A percentile compares a stretch with the other conserved stretches of the same genome.
Conservation (phyloP, 92 coral and sea anemone species). For the Actinernus sp. region DNA sequence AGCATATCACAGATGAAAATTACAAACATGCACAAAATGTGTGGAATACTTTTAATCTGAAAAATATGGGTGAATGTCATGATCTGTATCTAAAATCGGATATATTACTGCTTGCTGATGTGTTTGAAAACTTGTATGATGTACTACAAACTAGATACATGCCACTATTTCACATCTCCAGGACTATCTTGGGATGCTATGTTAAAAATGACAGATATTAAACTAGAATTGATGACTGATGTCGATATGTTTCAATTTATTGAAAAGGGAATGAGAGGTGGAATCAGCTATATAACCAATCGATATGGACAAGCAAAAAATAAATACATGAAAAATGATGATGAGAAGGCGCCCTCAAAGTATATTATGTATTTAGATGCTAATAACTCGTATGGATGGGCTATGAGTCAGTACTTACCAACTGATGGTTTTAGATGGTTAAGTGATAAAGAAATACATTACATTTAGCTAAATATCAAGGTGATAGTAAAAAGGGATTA, state of each 20-base stretch:
- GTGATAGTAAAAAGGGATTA: constrained; percentile 9
- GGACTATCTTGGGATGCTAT: constrained; percentile 53
- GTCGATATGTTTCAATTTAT: constrained; percentile 29
- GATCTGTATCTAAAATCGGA: constrained; percentile 30
- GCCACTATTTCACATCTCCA: constrained; percentile 36
- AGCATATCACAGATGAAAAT: background rate
- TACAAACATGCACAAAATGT: background rate
- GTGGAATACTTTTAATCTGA: background rate
- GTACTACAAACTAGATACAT: constrained; percentile 41
- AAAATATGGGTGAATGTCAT: constrained; percentile 59
- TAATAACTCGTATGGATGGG: constrained; percentile 35
- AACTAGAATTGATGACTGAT: constrained; percentile 31
- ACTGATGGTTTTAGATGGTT: constrained; percentile 22
- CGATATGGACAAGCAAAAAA: constrained; percentile 22
- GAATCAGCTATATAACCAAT: constrained; percentile 11
- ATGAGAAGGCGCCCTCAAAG: background rate
- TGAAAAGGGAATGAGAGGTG: constrained; percentile 33
- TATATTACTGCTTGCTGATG: constrained; percentile 26
- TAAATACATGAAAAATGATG: constrained; percentile 4
- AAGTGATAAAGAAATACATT: background rate
- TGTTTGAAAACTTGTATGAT: constrained; percentile 31
- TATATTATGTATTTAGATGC: constrained; percentile 25
- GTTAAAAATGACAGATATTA: constrained; percentile 22
- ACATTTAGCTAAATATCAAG: constrained; percentile 5
- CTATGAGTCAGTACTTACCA: constrained; percentile 13